Base-by-base conservation (phyloP, 2,113 vertebrate genomes). In the Myrmophylax atrothorax region DNA sequence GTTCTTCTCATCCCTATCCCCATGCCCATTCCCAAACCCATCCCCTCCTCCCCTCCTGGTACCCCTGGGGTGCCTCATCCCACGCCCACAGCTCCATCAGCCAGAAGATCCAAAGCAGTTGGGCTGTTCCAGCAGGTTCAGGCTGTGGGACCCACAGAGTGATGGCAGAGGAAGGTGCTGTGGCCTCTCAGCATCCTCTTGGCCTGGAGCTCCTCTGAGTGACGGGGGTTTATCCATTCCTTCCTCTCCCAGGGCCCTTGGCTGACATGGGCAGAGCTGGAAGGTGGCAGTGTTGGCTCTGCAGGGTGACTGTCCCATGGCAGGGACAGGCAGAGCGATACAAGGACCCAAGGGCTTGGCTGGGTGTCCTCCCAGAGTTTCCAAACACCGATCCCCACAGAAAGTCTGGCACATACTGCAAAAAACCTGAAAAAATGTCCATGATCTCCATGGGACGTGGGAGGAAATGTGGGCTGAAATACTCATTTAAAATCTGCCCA, bases 401-500 rank as follows among this genome's bases (percentile, higher is more conserved):
- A 50, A 55, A 85, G 53, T 38, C 42, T 40, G n/a, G n/a, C 22
- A 28, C 2, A 2, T 38, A 40, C 66, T 72, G 88, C 33, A 67
- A 60, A 44, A 37, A 37, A 22, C 59, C 76, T 33, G 68, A 33
- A 33, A 40, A 72, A 24, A 64, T 3, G 4, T 18, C 24, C 1
- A 1, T n/a, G 20, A 12, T 72, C 22, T 33, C 49, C 3, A 0
- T 35, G 17, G 64, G 64, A 44, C 4, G 0, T 0, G 12, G 28
- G 29, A 79, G 50, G 38, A 50, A 58, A 37, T 0, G 0, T 5
- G 58, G 29, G 25, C 8, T 44, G 25, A 40, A 58, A 52, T 4
- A 37, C 40, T 0, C 4, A 26, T 7, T 28, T 18, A 3, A 67
- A 67, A 16, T 42, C 31, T 81, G 28, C 52, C 31, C 69, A 37